phyloP scores from a whole-genome alignment of 2,888 invertebrate species.

The Bellardia bayeri region DNA sequence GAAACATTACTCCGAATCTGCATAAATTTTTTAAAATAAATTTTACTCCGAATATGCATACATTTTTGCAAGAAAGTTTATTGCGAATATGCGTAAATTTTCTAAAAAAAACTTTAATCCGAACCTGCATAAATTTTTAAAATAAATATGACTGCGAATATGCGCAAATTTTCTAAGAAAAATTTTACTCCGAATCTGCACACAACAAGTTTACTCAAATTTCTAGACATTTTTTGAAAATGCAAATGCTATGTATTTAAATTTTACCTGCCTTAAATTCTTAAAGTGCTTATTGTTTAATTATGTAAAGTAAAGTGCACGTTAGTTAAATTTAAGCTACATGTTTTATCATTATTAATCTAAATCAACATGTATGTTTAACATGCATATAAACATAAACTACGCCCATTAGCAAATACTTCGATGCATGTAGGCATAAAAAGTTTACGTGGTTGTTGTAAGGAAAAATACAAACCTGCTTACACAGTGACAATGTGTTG shows the following conservation, averaged over 20 bases:
- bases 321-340: slow-evolving; percentile 21
- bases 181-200: too few relatives aligned
- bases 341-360: slow-evolving; percentile 64
- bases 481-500: background rate
- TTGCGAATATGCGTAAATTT: too few relatives aligned
- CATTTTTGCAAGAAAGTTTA: too few relatives aligned
- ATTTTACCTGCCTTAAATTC: background rate
- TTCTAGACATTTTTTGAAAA: background rate
- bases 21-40: background rate
- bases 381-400: slow-evolving; percentile 52
- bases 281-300: background rate
- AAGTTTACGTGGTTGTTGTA: slow-evolving; percentile 26
- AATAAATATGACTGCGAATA: background rate
- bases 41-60: background rate
- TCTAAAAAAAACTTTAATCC: too few relatives aligned
- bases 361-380: slow-evolving; percentile 61
- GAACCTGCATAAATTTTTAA: background rate
- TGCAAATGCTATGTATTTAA: background rate
- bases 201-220: background rate
- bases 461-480: slow-evolving; percentile 19
- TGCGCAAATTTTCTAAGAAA: background rate
- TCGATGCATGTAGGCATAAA: slow-evolving; percentile 3
- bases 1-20: background rate
- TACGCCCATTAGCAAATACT: slow-evolving; percentile 43
- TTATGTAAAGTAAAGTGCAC: slow-evolving; percentile 52